Evolutionary conservation across 2,113 vertebrate genomes (phyloP).

Genomic region (Xenopus laevis): DNA sequence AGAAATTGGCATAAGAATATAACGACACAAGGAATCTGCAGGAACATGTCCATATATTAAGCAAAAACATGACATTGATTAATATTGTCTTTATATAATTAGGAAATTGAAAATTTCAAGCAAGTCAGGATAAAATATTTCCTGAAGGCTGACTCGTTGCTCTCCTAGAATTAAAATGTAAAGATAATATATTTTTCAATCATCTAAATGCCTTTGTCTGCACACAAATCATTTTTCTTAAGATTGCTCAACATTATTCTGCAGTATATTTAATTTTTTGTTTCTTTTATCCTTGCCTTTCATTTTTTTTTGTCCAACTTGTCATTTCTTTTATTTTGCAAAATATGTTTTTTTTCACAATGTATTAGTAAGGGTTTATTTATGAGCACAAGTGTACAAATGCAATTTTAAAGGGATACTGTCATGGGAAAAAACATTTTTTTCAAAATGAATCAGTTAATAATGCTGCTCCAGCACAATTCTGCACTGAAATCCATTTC

Average conservation of each 20-base stretch:
- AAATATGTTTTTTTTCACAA: too few relatives aligned
- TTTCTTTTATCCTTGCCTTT: too few relatives aligned
- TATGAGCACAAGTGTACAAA: too few relatives aligned
- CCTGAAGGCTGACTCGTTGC: background rate
- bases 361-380: too few relatives aligned
- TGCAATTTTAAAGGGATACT: too few relatives aligned
- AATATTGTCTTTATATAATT: background rate
- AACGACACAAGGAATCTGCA: background rate
- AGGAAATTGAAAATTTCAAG: background rate
- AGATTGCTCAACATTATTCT: background rate
- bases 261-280: background rate
- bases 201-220: constrained; percentile 3
- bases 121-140: background rate
- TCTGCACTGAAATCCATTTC: too few relatives aligned
- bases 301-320: too few relatives aligned
- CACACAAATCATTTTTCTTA: background rate
- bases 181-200: constrained; percentile 7
- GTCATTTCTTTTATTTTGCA: too few relatives aligned
- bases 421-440: too few relatives aligned
- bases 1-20: background rate
- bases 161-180: constrained; percentile 2
- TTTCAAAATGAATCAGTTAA: too few relatives aligned
- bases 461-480: too few relatives aligned
- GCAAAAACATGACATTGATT: constrained; percentile 6
- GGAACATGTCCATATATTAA: background rate